These are phyloP conservation scores for Crotophaga sulcirostris DNA, from an alignment of 2,113 vertebrate species.

Conservation along the genomic window DNA sequence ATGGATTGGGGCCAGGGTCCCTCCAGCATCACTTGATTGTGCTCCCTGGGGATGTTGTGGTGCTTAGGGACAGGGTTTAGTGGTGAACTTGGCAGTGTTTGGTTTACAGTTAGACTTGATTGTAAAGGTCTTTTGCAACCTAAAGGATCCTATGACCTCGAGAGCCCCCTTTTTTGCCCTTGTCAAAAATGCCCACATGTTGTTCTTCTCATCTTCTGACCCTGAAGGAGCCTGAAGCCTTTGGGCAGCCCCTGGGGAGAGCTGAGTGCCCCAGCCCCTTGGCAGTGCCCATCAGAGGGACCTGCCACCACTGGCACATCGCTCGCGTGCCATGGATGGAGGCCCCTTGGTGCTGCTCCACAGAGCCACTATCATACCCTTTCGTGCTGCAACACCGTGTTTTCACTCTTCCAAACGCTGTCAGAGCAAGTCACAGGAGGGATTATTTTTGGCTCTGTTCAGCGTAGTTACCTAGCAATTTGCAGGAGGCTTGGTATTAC, in stretches of 20 bases:
- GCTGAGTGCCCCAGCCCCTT: background rate
- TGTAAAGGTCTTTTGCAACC: too few relatives aligned
- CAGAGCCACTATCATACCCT: background rate
- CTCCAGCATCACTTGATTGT: background rate
- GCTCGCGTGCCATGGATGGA: rapidly evolving
- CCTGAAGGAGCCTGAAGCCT: background rate
- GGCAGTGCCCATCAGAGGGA: background rate
- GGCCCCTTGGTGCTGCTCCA: background rate
- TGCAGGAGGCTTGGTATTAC: constrained; percentile 3
- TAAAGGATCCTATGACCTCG: too few relatives aligned
- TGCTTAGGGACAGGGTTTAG: too few relatives aligned
- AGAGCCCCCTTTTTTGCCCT: background rate
- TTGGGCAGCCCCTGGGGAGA: background rate
- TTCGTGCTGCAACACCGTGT: background rate
- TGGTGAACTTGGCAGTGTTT: too few relatives aligned
- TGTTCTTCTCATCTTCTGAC: background rate
- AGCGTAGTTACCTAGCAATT: constrained; percentile 41
- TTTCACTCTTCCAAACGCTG: background rate
- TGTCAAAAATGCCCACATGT: rapidly evolving
- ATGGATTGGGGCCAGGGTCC: rapidly evolving
- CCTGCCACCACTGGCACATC: background rate
- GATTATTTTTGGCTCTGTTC: constrained; percentile 37
- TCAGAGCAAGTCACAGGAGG: constrained; percentile 7
- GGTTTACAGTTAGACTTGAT: too few relatives aligned
- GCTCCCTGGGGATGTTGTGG: background rate